These are phyloP conservation scores for Lymantria monacha DNA, from an alignment of 2,888 invertebrate genomes.

Conservation along the genomic window DNA sequence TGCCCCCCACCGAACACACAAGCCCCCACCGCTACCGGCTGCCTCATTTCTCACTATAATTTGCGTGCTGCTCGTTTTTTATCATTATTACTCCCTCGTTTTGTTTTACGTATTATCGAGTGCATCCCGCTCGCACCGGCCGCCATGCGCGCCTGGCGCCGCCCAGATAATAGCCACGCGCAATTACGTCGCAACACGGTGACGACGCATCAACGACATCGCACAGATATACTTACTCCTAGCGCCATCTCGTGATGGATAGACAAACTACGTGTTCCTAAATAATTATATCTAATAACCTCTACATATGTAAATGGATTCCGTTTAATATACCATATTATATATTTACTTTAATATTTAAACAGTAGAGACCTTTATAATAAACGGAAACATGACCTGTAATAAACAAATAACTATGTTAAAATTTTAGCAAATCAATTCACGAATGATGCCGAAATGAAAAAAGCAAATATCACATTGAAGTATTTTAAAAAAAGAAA, in stretches of 20 bases:
- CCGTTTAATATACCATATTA: no score
- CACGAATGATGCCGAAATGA: no score
- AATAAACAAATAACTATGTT: no score
- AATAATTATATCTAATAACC: not conserved
- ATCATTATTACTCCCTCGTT: conserved; percentile 83
- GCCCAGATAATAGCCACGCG: conserved; percentile 79
- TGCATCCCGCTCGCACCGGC: conserved; percentile 82
- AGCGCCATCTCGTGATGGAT: conserved; percentile 70
- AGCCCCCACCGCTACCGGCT: conserved; percentile 81
- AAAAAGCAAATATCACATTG: no score
- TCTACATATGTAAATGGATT: no score
- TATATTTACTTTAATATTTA: no score
- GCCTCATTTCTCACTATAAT: conserved; percentile 83
- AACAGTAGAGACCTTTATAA: no score
- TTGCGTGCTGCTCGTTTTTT: conserved; percentile 82
- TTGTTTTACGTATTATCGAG: conserved; percentile 83
- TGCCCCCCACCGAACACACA: conserved; percentile 62
- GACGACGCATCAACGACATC: conserved; percentile 31
- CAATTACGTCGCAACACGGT: conserved; percentile 66
- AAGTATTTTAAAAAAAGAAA: no score
- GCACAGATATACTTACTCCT: conserved; percentile 43
- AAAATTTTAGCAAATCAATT: no score
- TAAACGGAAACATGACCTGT: no score
- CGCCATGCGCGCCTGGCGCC: conserved; percentile 78
- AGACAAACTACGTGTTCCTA: conserved; percentile 38